A percentile compares a stretch with the other conserved stretches of the same genome.
Evolutionary conservation across 2,888 invertebrate genomes (phyloP).

Genomic region (Clepsis dumicolana): DNA sequence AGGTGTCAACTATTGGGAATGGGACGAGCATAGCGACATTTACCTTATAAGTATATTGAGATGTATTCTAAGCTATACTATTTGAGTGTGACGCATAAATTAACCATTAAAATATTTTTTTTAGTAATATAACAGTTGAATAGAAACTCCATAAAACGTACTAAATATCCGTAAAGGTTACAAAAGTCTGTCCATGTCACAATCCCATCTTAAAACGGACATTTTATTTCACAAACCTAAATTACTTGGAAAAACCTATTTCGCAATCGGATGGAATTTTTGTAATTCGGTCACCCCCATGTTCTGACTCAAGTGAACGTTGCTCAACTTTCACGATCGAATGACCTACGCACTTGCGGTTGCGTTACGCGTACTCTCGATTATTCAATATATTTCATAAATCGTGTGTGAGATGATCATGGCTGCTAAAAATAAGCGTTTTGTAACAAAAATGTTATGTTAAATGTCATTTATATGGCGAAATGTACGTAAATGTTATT

Average conservation of each 20-base stretch:
- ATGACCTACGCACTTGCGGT: not conserved
- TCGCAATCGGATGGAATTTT: not conserved
- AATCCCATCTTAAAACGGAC: not conserved
- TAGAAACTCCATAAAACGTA: not conserved
- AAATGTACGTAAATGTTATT: too few relatives aligned
- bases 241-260: not conserved
- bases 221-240: not conserved
- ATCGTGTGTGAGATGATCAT: not conserved
- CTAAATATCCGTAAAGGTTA: not conserved
- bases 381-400: not conserved
- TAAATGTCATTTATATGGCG: too few relatives aligned
- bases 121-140: too few relatives aligned
- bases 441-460: too few relatives aligned
- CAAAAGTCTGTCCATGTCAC: not conserved
- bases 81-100: too few relatives aligned
- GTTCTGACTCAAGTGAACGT: not conserved
- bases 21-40: too few relatives aligned
- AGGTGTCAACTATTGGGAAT: too few relatives aligned
- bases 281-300: constrained; percentile 17
- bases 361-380: not conserved
- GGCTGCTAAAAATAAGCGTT: too few relatives aligned
- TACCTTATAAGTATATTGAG: too few relatives aligned
- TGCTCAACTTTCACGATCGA: constrained; percentile 10
- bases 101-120: too few relatives aligned
- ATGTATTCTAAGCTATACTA: too few relatives aligned